These are phyloP conservation scores for Gallirallus australis DNA, from an alignment of 2,797 vertebrate genomes.

Conservation along the genomic window DNA sequence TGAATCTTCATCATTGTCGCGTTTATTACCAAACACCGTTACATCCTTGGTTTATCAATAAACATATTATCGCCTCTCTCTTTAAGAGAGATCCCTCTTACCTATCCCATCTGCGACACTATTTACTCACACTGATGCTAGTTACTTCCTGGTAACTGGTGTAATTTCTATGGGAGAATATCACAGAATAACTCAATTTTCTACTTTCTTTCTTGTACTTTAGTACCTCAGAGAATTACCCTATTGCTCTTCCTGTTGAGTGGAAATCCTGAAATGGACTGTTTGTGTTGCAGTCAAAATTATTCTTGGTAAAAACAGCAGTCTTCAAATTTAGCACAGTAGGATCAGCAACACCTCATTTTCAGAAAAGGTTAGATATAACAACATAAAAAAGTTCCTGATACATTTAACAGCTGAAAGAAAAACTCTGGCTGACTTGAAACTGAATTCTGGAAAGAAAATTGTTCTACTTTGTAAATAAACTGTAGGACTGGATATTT, in stretches of 20 bases:
- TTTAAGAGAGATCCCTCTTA: too few species aligned
- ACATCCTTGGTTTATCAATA: too few species aligned
- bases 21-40: too few species aligned
- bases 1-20: too few species aligned
- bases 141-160: not conserved
- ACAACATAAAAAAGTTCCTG: not conserved
- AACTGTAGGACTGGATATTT: not conserved
- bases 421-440: not conserved
- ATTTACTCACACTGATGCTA: not conserved
- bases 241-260: not conserved
- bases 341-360: not conserved
- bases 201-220: not conserved
- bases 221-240: not conserved
- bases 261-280: conserved; percentile 41
- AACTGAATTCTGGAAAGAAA: not conserved
- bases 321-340: not conserved
- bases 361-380: conserved; percentile 13
- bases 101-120: too few species aligned
- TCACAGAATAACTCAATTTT: not conserved
- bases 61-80: too few species aligned
- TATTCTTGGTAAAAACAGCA: conserved; percentile 12
- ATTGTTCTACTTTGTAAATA: not conserved
- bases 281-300: conserved; percentile 2
- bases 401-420: not conserved
- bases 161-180: not conserved